Evolutionary conservation across 2,888 invertebrate species (phyloP), one percentile per base, ranked within the genome.

Genomic region (Ernsta delagoae): DNA sequence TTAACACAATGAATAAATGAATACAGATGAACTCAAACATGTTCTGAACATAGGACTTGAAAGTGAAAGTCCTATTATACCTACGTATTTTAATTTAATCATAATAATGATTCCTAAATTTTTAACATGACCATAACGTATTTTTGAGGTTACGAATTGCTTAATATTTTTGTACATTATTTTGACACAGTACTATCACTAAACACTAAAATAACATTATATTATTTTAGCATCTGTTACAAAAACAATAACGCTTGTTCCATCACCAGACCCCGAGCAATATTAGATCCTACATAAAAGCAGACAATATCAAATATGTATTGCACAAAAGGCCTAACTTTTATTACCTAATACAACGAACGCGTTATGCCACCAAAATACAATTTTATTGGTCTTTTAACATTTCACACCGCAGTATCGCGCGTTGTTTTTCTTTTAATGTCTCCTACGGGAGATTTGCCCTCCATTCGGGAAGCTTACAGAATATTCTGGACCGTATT

Each of bases 301-400:
- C 8, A 34, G 12, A 43, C 53, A 34, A 34, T 54, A 60, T 66
- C 41, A 66, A 66, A 66, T 60, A 60, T 66, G 59, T 60, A 66
- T 31, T 39, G n/a, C 39, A 65, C 65, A 65, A 66, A 57, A 34
- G 41, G 59, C 34, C 66, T 54, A 60, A 66, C 54, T 66, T 66
- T 66, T 66, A 66, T 66, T 54, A 43, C 66, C 60, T 60, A 54
- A 63, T 63, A 69, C 43, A 69, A 59, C 63, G 63, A 59, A 59
- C 63, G 59, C 45, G 34, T 53, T 41, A 50, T 57, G 54, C 61
- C 43, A 62, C 59, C 63, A 41, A 69, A 63, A 63, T 69, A 69
- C 68, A 63, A 43, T 69, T 69, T 69, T 69, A 69, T 69, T 69
- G 68, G 59, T 41, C 68, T 69, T 69, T 69, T 69, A 69, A 69